phyloP scores from a whole-genome alignment of 2,797 vertebrate genomes.

The Lerista edwardsae region DNA sequence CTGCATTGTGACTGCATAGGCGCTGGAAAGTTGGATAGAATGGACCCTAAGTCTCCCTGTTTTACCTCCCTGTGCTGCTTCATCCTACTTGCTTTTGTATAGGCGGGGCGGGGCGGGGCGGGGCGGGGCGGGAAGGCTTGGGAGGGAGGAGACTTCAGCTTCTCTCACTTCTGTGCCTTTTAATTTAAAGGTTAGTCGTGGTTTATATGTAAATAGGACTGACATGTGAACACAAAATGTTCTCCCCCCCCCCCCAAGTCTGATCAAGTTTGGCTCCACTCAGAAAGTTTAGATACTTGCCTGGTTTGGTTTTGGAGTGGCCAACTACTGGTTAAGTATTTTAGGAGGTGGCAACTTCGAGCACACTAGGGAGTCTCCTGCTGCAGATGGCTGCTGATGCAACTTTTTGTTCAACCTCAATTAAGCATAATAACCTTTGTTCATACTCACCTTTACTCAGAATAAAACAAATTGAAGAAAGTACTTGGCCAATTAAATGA shows the following conservation, averaged over 20 bases:
- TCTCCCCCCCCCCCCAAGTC: neutral
- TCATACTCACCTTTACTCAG: conserved; percentile 11
- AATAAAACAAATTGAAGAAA: neutral
- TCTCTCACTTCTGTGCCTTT: neutral
- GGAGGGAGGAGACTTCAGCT: neutral
- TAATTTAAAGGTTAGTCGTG: neutral
- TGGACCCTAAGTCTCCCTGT: too few relatives aligned
- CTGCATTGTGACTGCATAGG: too few relatives aligned
- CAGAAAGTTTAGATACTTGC: neutral
- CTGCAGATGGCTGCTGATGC: neutral
- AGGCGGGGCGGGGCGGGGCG: too few relatives aligned
- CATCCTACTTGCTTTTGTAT: too few relatives aligned
- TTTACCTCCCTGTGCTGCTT: too few relatives aligned
- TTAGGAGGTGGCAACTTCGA: neutral
- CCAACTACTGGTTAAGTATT: neutral
- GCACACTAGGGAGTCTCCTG: neutral
- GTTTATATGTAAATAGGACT: neutral
- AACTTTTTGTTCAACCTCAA: conserved; percentile 13
- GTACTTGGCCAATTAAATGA: conserved; percentile 9
- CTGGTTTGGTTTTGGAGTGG: neutral
- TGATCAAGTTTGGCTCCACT: neutral
- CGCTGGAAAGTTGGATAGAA: too few relatives aligned
- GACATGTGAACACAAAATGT: neutral
- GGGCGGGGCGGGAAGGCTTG: neutral
- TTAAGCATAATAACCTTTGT: neutral